Conservation (phyloP, 2,113 vertebrate species). For the Mionectes macconnelli region DNA sequence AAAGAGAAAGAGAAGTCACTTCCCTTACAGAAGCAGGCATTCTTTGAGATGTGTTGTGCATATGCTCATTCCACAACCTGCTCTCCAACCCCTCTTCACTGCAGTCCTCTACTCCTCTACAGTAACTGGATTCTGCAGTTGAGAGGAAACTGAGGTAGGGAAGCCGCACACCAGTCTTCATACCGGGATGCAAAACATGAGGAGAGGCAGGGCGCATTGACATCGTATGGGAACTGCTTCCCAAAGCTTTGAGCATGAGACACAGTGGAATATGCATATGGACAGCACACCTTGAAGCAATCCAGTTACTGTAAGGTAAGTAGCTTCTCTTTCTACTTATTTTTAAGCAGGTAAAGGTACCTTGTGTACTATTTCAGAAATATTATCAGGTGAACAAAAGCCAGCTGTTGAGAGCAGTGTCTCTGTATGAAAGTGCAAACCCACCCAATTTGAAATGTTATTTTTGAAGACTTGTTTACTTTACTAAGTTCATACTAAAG, state of each 20-base stretch:
- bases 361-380: neutral
- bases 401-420: conserved; percentile 15
- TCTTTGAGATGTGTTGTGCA: conserved; percentile 58
- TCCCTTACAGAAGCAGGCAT: conserved; percentile 29
- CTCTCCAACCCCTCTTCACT: conserved; percentile 62
- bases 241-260: conserved; percentile 43
- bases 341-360: neutral
- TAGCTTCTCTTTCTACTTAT: conserved; percentile 27
- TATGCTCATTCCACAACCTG: conserved; percentile 57
- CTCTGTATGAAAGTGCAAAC: neutral
- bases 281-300: conserved; percentile 56
- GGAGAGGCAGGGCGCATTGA: conserved; percentile 42
- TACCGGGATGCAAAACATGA: conserved; percentile 34
- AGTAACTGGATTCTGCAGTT: conserved; percentile 63
- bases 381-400: conserved; percentile 46
- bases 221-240: conserved; percentile 35
- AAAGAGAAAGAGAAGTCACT: conserved; percentile 43
- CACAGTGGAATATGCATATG: conserved; percentile 62
- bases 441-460: neutral
- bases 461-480: neutral
- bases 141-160: conserved; percentile 62
- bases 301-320: conserved; percentile 55
- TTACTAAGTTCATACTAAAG: conserved; percentile 27
- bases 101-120: conserved; percentile 64
- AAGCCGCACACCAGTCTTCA: conserved; percentile 14